Evolutionary conservation across 2,113 vertebrate genomes (phyloP).

Genomic region (Eurypyga helias): DNA sequence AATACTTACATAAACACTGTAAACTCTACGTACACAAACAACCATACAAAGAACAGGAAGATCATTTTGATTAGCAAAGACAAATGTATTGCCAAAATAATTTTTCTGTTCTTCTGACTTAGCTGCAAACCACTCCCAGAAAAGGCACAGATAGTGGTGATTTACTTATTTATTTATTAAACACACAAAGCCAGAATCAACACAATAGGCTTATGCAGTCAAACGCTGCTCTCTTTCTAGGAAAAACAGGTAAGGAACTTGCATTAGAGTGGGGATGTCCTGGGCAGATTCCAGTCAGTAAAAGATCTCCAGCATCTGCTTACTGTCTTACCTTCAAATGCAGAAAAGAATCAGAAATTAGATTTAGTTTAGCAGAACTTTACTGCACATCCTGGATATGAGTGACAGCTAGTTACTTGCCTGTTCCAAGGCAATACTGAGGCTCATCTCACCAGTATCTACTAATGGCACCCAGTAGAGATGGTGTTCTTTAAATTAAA

Average conservation of each 20-base stretch:
- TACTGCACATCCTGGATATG: neutral
- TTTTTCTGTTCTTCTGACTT: conserved; percentile 46
- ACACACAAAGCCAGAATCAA: conserved; percentile 31
- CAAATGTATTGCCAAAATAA: conserved; percentile 13
- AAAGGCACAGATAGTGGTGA: conserved; percentile 31
- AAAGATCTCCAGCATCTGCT: conserved; percentile 28
- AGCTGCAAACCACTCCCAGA: conserved; percentile 52
- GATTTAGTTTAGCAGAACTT: neutral
- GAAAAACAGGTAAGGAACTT: neutral
- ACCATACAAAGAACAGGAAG: conserved; percentile 37
- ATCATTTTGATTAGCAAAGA: conserved; percentile 40
- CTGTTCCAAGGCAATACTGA: neutral
- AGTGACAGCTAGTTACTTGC: neutral
- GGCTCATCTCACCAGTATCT: neutral
- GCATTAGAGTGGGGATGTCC: neutral
- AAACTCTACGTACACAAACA: neutral
- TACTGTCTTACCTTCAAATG: neutral
- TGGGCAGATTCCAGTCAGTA: neutral
- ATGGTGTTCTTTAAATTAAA: neutral
- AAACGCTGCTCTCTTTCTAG: neutral
- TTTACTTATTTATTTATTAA: neutral
- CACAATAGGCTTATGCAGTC: conserved; percentile 4
- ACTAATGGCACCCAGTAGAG: neutral
- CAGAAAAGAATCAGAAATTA: neutral
- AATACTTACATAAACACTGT: neutral